These are phyloP conservation scores for Cassiopea xamachana DNA, from an alignment of 30 jellyfish, hydroid and myxozoan genomes.

Conservation along the genomic window DNA sequence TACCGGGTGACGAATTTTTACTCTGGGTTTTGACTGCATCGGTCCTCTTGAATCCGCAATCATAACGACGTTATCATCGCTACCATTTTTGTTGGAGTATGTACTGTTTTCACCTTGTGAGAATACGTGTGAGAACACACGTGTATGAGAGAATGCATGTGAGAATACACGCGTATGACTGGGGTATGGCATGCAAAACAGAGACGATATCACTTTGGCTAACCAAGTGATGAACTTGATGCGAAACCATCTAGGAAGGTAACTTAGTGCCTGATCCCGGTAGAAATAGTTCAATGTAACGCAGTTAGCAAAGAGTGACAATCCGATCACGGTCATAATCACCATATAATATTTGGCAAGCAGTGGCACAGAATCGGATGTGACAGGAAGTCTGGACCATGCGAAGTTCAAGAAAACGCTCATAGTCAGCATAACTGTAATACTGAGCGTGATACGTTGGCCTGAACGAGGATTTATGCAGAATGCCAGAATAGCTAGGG, in stretches of 20 bases:
- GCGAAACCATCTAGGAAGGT: constrained; percentile 70
- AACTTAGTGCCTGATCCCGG: constrained; percentile 79
- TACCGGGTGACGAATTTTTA: constrained; percentile 51
- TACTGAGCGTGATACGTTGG: constrained; percentile 77
- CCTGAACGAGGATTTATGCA: constrained; percentile 80
- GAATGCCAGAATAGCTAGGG: constrained; percentile 79
- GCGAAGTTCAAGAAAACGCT: constrained; percentile 81
- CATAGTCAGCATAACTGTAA: constrained; percentile 83
- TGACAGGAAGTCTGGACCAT: constrained; percentile 84
- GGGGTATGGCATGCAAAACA: constrained; percentile 77
- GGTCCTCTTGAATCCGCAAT: constrained; percentile 44
- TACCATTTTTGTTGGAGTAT: constrained; percentile 1
- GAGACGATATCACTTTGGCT: constrained; percentile 60
- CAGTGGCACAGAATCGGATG: constrained; percentile 80
- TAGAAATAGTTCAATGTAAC: constrained; percentile 76
- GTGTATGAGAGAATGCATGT: neutral
- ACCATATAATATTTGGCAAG: constrained; percentile 81
- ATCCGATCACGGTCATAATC: constrained; percentile 79
- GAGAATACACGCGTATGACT: neutral
- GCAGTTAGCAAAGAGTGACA: constrained; percentile 84
- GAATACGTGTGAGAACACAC: neutral
- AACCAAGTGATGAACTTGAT: constrained; percentile 68
- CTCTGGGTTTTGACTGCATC: constrained; percentile 39
- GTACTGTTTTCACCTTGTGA: constrained; percentile 21
- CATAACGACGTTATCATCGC: constrained; percentile 63